Percentiles rank a stretch among this genome's conserved stretches.
Conservation (phyloP, 2,113 vertebrate genomes). For the Chlorocebus sabaeus region DNA sequence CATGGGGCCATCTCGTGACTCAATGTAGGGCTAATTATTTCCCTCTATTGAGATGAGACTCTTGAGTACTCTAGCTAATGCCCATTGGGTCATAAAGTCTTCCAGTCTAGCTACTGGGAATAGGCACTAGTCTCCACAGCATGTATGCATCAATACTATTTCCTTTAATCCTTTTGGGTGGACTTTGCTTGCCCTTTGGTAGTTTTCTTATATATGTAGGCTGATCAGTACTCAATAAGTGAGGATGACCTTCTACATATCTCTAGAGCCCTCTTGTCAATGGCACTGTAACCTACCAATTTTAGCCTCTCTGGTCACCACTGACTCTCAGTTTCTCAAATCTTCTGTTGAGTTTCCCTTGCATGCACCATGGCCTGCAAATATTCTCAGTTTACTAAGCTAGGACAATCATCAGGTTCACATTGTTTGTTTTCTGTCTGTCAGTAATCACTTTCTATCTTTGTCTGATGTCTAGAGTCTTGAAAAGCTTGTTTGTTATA, state of each 20-base stretch:
- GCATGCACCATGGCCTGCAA: neutral
- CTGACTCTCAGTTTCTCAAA: neutral
- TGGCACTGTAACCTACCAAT: neutral
- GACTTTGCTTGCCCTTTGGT: neutral
- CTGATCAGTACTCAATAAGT: neutral
- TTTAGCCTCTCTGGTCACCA: neutral
- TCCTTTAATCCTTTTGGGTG: neutral
- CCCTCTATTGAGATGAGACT: neutral
- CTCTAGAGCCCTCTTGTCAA: neutral
- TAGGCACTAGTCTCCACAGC: neutral
- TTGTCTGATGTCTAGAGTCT: neutral
- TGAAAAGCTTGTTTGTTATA: neutral
- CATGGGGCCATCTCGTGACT: neutral
- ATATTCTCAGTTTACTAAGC: neutral
- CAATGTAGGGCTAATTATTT: neutral
- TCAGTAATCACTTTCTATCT: neutral
- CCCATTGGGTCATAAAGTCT: neutral
- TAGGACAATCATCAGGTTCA: neutral
- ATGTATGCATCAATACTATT: neutral
- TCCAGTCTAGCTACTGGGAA: neutral
- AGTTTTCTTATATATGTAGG: neutral
- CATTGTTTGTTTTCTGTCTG: neutral
- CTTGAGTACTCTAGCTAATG: neutral
- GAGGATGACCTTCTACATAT: neutral
- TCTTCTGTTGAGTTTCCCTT: neutral